Base-by-base conservation (phyloP, 2,797 vertebrate species). In the Eidolon dupreanum region DNA sequence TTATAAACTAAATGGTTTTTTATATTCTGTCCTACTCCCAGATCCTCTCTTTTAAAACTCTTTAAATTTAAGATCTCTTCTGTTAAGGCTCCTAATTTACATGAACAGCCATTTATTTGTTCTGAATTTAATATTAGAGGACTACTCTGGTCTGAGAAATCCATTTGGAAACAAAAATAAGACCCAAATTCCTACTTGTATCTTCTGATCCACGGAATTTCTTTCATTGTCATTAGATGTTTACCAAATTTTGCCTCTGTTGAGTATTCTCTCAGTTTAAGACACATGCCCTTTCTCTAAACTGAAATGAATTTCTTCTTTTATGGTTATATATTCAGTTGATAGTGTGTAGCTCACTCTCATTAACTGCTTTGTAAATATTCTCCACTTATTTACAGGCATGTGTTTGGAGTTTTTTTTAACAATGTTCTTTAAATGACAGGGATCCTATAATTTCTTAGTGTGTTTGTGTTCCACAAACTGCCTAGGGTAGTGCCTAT, bases 211-310 rank as follows among this genome's bases (percentile, higher is more conserved):
- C 10, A 8, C 2, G 1, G 22, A 51, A 5, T 71, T 78, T 70
- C 20, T 92, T 55, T 59, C 43, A 26, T 16, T 86, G 53, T 55
- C 38, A 49, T 55, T 15, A 89, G 66, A 57, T 49, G 24, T 55
- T 75, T 36, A 59, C 57, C 26, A 75, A 0, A 24, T 28, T 38
- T 92, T 61, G 43, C 33, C 31, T 86, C 65, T 78, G 24, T 93
- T 75, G 66, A 90, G 46, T 57, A 16, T n/a, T 73, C 59, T 94
- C 82, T 95, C 41, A 12, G 7, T 84, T 68, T 89, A 66, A 95
- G 90, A 63, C 10, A 53, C 0, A 15, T 20, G n/a, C 22, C 6
- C 4, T 77, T 86, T 79, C 22, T 86, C 66, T 70, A 77, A 65
- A 26, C 49, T 22, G 26, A 93, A 77, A 88, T 55, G 2, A 65